These are phyloP conservation scores for Pogona vitticeps DNA, from an alignment of 2,113 vertebrate species.

Conservation along the genomic window DNA sequence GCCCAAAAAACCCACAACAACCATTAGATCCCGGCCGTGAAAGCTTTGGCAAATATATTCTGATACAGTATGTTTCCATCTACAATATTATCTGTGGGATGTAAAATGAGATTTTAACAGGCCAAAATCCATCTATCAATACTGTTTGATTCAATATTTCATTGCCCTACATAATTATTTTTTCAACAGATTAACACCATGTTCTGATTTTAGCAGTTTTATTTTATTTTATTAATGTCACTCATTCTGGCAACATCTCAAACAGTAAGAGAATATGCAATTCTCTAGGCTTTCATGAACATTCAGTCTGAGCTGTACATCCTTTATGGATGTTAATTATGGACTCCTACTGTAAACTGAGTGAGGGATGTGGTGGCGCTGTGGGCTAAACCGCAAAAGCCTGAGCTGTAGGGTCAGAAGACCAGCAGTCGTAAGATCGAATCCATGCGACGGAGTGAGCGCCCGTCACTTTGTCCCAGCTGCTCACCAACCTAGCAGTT, in stretches of 20 bases:
- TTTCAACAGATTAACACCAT: conserved; percentile 34
- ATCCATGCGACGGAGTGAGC: no score
- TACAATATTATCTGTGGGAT: conserved; percentile 2
- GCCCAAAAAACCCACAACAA: no score
- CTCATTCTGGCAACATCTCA: conserved; percentile 29
- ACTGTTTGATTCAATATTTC: conserved; percentile 34
- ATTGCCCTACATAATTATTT: conserved; percentile 26
- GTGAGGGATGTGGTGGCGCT: no score
- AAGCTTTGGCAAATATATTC: no score
- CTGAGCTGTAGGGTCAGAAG: no score
- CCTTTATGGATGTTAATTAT: background rate
- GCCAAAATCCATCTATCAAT: conserved; percentile 27
- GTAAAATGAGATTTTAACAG: conserved; percentile 32
- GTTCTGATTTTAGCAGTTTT: conserved; percentile 29
- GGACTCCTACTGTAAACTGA: background rate
- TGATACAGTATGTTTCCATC: background rate
- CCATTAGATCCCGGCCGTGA: no score
- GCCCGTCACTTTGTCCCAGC: no score
- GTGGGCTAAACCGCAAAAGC: no score
- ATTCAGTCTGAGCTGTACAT: background rate
- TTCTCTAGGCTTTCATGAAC: conserved; percentile 26
- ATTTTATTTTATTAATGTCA: conserved; percentile 25
- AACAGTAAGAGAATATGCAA: conserved; percentile 22
- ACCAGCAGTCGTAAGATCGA: no score
- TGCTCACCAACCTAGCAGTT: no score